A percentile compares a stretch with the other conserved stretches of the same genome.
These are phyloP conservation scores for Ptychobarbus kaznakovi DNA, from an alignment of 2,797 vertebrate species.

Conservation along the genomic window DNA sequence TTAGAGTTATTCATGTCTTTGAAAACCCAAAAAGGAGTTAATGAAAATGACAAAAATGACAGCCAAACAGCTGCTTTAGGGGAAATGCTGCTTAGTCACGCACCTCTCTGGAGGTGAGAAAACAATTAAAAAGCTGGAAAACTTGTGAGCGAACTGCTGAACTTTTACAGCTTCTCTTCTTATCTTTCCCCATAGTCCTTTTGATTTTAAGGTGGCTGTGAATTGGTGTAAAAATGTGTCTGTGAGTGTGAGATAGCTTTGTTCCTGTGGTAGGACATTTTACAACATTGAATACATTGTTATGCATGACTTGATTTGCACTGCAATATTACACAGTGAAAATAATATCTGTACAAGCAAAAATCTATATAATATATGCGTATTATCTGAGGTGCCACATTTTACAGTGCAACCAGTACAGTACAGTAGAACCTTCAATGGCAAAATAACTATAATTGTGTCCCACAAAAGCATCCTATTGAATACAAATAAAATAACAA, in stretches of 20 bases:
- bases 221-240: neutral
- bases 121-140: slow-evolving; percentile 6
- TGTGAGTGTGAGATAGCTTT: neutral
- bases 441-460: neutral
- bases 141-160: neutral
- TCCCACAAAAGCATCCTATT: neutral
- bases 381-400: neutral
- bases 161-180: slow-evolving; percentile 5
- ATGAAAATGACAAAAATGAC: slow-evolving; percentile 6
- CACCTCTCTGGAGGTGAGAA: neutral
- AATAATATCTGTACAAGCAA: neutral
- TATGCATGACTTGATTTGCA: neutral
- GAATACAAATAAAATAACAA: neutral
- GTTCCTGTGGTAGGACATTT: neutral
- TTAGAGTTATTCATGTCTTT: slow-evolving; percentile 2
- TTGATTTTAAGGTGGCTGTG: neutral
- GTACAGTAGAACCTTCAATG: neutral
- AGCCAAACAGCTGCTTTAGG: slow-evolving; percentile 1
- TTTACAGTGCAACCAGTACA: neutral
- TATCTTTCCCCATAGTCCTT: neutral
- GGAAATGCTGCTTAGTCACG: neutral
- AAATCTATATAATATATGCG: neutral
- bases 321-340: neutral
- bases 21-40: neutral
- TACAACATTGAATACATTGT: neutral